Evolutionary conservation across 2,113 vertebrate species (phyloP), one percentile per base, ranked within the genome.

Genomic region (Tonatia bakeri): DNA sequence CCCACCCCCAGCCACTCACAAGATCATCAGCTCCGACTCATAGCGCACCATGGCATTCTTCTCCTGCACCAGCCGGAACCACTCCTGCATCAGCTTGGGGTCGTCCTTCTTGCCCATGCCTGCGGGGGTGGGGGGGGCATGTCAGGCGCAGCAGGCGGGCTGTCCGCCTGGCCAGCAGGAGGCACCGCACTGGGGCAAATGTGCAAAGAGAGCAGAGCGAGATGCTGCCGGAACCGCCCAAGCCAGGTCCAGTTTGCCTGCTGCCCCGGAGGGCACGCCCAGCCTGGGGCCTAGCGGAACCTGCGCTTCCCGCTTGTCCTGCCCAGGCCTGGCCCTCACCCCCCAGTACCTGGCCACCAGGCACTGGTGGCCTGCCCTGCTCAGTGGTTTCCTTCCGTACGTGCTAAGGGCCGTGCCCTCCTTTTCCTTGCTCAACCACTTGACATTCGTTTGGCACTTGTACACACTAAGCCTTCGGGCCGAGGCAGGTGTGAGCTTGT

Each of bases 21-120:
- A 99, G 97, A 99, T 99, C 99, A 99, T 99, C 97, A 99, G 99
- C 90, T 99, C 99, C 0, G 99, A 99, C 97, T 99, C 99, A 0
- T 99, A 99, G 98, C 99, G 99, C 97, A 99, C 99, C 98, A 99
- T 98, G 54, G 99, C 99, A 0, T 99, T 99, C 97, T 99, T 99
- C 98, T 99, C 99, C 97, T 99, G 99, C 65, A 99, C 99, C 98
- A 99, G 98, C 95, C 99, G 99, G 99, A 99, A 99, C 99, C 99
- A 99, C 97, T 99, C 99, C 94, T 99, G 99, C 99, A 99, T 99
- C 95, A 99, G 98, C 96, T 99, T 99, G 76, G 99, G 99, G 93
- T 99, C 99, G 26, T 99, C 99, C 96, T 99, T 99, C 98, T 99
- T 99, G 81, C 99, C 99, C 99, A 99, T 99, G 97, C 99, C 99